Percentiles rank a stretch among this genome's conserved stretches.
These are phyloP conservation scores for Homarus americanus DNA, from an alignment of 1,140 invertebrate genomes.

Conservation along the genomic window DNA sequence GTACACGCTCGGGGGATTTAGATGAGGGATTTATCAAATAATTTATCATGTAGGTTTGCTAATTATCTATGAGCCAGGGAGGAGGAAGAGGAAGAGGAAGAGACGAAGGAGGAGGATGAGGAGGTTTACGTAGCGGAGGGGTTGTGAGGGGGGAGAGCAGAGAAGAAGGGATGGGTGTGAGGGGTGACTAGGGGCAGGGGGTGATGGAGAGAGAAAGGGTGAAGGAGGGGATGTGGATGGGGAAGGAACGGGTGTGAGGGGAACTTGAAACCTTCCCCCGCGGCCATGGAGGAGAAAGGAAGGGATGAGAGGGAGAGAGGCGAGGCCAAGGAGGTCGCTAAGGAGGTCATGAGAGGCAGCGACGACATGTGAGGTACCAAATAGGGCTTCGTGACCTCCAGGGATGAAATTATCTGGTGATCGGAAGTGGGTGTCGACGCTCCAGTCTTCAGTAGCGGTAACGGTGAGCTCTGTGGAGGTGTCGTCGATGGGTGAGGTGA, in stretches of 20 bases:
- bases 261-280: slow-evolving; percentile 66
- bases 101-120: not conserved
- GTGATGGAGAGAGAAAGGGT: slow-evolving; percentile 67
- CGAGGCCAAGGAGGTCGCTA: slow-evolving; percentile 72
- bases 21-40: not conserved
- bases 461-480: slow-evolving; percentile 68
- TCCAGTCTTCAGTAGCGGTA: slow-evolving; percentile 67
- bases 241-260: slow-evolving; percentile 64
- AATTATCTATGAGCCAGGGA: not conserved
- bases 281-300: slow-evolving; percentile 72
- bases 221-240: slow-evolving; percentile 66
- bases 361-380: slow-evolving; percentile 66
- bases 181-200: slow-evolving; percentile 70
- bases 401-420: not conserved
- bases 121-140: slow-evolving; percentile 52
- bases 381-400: slow-evolving; percentile 60
- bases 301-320: slow-evolving; percentile 72
- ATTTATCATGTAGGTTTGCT: too few relatives aligned
- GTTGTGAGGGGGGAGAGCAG: slow-evolving; percentile 50
- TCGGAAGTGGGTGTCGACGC: slow-evolving; percentile 20
- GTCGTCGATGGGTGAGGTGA: slow-evolving; percentile 57
- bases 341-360: slow-evolving; percentile 73
- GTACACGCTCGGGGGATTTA: not conserved
- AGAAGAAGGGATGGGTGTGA: slow-evolving; percentile 63
- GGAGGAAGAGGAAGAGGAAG: not conserved